Evolutionary conservation across 1,140 invertebrate genomes (phyloP), one percentile per base, ranked within the genome.

Genomic region (Anastatus disparis): DNA sequence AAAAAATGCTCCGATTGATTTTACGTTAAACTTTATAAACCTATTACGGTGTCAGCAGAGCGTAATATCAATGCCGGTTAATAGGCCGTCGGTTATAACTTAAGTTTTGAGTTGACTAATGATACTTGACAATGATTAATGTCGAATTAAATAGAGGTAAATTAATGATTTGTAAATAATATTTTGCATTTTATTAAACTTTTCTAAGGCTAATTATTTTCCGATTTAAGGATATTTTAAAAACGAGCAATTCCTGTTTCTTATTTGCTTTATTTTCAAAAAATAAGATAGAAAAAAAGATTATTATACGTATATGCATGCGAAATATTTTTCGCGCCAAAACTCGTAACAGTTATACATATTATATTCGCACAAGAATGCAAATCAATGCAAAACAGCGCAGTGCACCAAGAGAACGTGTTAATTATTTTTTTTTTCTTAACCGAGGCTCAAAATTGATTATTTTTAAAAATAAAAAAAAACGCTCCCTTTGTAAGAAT

Each of bases 81-180:
- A 65, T 55, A 44, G 15, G 40, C 52, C 20, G 3, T 55, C 13
- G n/a, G 38, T 31, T 66, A 27, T 22, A n/a, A n/a, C n/a, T n/a
- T 22, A 38, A 22, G 38, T 59, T 59, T 68, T n/a, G n/a, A n/a
- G 40, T 15, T 22, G 29, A 26, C 10, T 68, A 68, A 68, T 59
- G 24, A 0, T n/a, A 38, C 9, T 59, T 56, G 64, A 58, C 64
- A 38, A 68, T 68, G 65, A 68, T 59, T 68, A 59, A 68, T 59
- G 31, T 3, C 17, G 29, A 56, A 42, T 22, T 66, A 56, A 66
- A 66, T 55, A 1, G 22, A 27, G 12, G 27, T 12, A 26, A 68
- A 68, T 59, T 40, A 46, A 24, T 58, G 24, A 27, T 50, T 52
- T 52, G 44, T 40, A 13, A 50, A 59, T 46, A 50, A 48, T 44